Base-by-base conservation (phyloP, 2,113 vertebrate species). In the Psilopsiagon aurifrons region DNA sequence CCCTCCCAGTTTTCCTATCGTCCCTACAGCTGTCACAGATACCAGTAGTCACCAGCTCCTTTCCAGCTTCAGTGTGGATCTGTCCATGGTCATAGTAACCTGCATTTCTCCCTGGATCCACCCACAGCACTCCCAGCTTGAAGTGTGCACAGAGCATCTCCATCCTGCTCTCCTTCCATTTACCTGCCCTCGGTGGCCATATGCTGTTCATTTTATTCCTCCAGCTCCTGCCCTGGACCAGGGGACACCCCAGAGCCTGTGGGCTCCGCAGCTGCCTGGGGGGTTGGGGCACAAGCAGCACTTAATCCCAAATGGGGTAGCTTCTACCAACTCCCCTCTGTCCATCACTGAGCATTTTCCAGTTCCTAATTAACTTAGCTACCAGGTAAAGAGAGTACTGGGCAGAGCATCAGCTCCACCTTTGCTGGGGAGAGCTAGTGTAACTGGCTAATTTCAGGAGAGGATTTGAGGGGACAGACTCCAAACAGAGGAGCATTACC, bases 201-300 rank as follows among this genome's bases (percentile, higher is more conserved):
- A 23, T 14, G 10, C 10, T 73, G 11, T 37, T 11, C 15, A 15
- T 41, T 79, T 80, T 80, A 76, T 23, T 20, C 11, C 41, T 33
- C 35, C 55, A 57, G 15, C 8, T 88, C 33, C 39, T 60, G 47
- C 17, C 31, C 39, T 60, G 54, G 28, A 24, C 31, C 60, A 62
- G 41, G 14, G 27, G 11, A 79, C 11, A 33, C 4, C 11, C 8
- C 25, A 52, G 29, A 73, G 24, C n/a, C 31, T 51, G 9, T 54
- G 60, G 25, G 2, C 16, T 76, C 28, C 4, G 4, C 31, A 67
- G 35, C 13, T 73, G 29, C 22, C 37, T 24, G 16, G 19, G 13
- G 4, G 19, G 5, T 16, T 59, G 9, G 20, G 6, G 6, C 10
- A 66, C 7, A 60, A 51, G 25, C 11, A 60, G 14, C 0, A 0